These are phyloP conservation scores for Isotomurus palustris DNA, from an alignment of 2,888 invertebrate genomes.

Conservation along the genomic window DNA sequence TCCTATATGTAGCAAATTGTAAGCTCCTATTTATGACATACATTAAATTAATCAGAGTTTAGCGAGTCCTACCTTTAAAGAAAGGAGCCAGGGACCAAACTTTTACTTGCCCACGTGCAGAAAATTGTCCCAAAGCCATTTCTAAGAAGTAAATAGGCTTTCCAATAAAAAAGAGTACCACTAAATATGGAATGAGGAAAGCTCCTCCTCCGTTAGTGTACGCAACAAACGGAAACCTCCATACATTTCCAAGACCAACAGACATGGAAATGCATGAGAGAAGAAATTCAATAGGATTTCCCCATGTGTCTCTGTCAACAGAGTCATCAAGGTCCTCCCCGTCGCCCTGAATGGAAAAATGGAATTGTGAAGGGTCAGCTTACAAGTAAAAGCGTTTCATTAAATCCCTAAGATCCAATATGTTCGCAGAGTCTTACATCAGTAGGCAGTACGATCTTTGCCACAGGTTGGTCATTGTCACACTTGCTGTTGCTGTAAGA, in stretches of 20 bases:
- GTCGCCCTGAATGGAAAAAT: too few species aligned
- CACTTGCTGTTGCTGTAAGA: too few species aligned
- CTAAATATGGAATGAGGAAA: slow-evolving; percentile 48
- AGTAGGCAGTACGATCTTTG: too few species aligned
- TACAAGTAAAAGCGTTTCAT: too few species aligned
- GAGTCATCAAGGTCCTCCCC: background rate
- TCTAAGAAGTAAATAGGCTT: slow-evolving; percentile 81
- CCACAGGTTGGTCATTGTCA: too few species aligned
- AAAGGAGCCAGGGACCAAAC: slow-evolving; percentile 53
- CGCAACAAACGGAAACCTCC: slow-evolving; percentile 39
- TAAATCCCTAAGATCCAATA: too few species aligned
- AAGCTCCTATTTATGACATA: background rate
- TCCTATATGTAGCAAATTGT: slow-evolving; percentile 39
- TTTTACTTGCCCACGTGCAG: slow-evolving; percentile 71
- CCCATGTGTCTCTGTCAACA: slow-evolving; percentile 23
- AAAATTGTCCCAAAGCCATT: slow-evolving; percentile 76
- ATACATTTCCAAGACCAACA: slow-evolving; percentile 25
- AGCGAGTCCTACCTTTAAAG: slow-evolving; percentile 29
- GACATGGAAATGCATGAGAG: slow-evolving; percentile 19
- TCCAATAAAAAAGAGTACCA: slow-evolving; percentile 52
- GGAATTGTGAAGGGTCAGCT: too few species aligned
- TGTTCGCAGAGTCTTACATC: too few species aligned
- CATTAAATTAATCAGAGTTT: background rate
- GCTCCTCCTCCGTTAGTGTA: slow-evolving; percentile 48
- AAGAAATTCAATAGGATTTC: slow-evolving; percentile 29